Conservation (phyloP, 2,888 invertebrate genomes). For the Athrips mouffetella region DNA sequence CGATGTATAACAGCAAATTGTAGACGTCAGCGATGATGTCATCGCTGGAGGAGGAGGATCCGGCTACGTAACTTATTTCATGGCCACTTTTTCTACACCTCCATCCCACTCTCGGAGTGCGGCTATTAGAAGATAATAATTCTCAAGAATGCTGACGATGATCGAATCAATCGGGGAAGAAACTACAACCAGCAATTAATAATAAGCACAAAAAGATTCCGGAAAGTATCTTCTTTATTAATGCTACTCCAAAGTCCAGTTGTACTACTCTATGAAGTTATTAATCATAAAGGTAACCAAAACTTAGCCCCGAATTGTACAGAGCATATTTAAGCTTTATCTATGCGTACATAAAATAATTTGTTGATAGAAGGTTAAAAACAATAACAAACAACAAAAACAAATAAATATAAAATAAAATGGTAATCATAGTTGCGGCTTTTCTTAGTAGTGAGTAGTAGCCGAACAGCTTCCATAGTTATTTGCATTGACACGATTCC, state of each 20-base stretch:
- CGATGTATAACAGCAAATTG: conserved; percentile 49
- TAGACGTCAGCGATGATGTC: conserved; percentile 64
- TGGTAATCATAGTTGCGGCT: conserved; percentile 13
- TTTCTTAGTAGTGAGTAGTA: conserved; percentile 46
- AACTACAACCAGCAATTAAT: conserved; percentile 39
- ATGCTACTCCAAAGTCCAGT: conserved; percentile 31
- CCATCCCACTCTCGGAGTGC: conserved; percentile 44
- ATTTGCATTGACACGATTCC: conserved; percentile 73
- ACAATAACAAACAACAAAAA: too few species aligned
- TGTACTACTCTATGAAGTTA: not conserved
- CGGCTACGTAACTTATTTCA: conserved; percentile 65
- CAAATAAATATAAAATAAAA: conserved; percentile 18
- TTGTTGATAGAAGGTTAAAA: conserved; percentile 10
- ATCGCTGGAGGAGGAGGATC: conserved; percentile 59
- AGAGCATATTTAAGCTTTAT: not conserved
- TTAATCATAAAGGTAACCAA: not conserved
- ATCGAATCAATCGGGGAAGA: conserved; percentile 44
- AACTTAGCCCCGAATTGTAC: not conserved
- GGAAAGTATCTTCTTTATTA: conserved; percentile 33
- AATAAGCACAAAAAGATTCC: conserved; percentile 40
- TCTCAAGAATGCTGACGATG: conserved; percentile 37
- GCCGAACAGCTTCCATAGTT: conserved; percentile 51
- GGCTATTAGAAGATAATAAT: conserved; percentile 38
- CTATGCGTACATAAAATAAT: not conserved
- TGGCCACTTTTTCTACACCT: conserved; percentile 66